Conservation (phyloP, 23 tunicate species). For the Corella eumyota region DNA sequence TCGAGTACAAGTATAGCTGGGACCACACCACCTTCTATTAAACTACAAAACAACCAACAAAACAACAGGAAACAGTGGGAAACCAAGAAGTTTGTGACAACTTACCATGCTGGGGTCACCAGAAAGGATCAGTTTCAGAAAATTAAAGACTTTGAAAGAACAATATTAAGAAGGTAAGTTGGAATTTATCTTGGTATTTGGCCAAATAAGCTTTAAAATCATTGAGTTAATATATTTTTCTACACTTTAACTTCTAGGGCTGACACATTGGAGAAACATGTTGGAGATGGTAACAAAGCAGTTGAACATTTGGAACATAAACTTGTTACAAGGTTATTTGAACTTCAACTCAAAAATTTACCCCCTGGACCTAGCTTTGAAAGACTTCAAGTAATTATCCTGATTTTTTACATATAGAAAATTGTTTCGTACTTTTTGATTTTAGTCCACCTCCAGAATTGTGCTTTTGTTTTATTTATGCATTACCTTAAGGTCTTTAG, state of each 20-base stretch:
- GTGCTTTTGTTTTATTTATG: neutral
- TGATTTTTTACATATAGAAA: too few species aligned
- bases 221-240: too few species aligned
- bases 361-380: constrained; percentile 48
- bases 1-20: constrained; percentile 11
- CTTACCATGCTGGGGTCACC: constrained; percentile 72
- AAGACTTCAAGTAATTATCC: constrained; percentile 47
- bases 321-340: constrained; percentile 31
- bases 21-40: constrained; percentile 41
- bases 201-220: too few species aligned
- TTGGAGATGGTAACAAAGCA: constrained; percentile 73
- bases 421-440: too few species aligned
- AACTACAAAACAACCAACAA: constrained; percentile 4
- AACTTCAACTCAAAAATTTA: constrained; percentile 18
- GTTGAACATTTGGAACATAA: constrained; percentile 78
- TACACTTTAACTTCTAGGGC: constrained; percentile 16
- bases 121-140: constrained; percentile 65
- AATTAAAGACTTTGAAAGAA: constrained; percentile 72
- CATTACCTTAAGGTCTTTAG: too few species aligned
- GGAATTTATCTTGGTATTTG: neutral
- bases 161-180: constrained; percentile 33
- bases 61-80: neutral
- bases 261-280: constrained; percentile 36
- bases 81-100: constrained; percentile 54
- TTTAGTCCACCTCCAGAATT: too few species aligned